Evolutionary conservation across 2,797 vertebrate species (phyloP), one percentile per base, ranked within the genome.

Genomic region (Poecilia gillii): DNA sequence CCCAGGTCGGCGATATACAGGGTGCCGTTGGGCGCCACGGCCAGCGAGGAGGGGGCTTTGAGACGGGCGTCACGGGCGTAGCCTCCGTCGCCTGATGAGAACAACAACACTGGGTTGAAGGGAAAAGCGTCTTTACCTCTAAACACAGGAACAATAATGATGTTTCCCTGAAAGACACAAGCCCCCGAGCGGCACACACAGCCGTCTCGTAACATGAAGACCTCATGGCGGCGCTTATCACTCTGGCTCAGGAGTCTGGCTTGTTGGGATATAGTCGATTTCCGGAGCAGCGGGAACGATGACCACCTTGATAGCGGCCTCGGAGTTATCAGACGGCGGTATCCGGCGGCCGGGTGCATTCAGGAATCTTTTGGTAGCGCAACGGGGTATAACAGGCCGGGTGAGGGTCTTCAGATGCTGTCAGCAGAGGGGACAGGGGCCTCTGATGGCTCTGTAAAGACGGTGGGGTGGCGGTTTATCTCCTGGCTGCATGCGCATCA

Each of bases 61-160:
- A 99, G 96, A 76, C 96, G 97, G 25, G 97, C 97, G 18, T 99
- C 98, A 74, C 98, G 97, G 88, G 98, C 98, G 66, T 98, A 99
- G 57, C 97, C 97, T 79, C 97, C 97, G 31, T 99, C 98, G 82
- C 98, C 98, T 99, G 91, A 82, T 85, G 77, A 81, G 64, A 80
- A 23, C 79, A 76, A 80, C 28, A 76, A 82, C 47, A 76, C 25
- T 75, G 76, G 76, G 72, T 66, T 80, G 4, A 46, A 81, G 18
- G 6, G 66, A 80, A 75, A 51, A 6, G 1, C 57, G 47, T 31
- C 28, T 47, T 72, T 1, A 16, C 45, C 28, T 73, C 20, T 23
- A 13, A 23, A 45, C 41, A 43, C 12, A 71, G 41, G 39, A 43
- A 12, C 66, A 43, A 14, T 16, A 5, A 70, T n/a, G 5, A 70